A percentile compares a stretch with the other conserved stretches of the same genome.
Conservation (phyloP, 2,797 vertebrate genomes). For the Taeniopygia guttata region DNA sequence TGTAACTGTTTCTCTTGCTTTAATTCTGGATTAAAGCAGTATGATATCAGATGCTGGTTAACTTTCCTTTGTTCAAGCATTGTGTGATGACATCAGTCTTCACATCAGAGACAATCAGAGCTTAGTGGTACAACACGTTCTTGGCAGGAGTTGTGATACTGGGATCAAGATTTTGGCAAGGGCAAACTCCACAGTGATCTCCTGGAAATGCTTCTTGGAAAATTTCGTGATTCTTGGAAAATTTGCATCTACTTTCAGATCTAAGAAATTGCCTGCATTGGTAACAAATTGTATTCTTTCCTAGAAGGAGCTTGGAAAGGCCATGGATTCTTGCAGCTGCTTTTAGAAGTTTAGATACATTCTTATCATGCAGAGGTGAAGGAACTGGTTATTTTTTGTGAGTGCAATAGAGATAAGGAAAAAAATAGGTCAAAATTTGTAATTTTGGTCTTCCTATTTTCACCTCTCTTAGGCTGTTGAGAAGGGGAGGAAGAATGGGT, state of each 20-base stretch:
- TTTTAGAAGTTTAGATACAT: not conserved
- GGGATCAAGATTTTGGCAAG: not conserved
- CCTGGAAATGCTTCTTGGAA: not conserved
- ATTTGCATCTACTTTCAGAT: not conserved
- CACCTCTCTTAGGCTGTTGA: not conserved
- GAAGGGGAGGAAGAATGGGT: not conserved
- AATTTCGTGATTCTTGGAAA: not conserved
- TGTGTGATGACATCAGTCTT: slow-evolving; percentile 1
- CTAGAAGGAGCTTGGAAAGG: not conserved
- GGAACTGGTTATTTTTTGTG: not conserved
- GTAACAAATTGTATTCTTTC: not conserved
- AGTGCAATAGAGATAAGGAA: not conserved
- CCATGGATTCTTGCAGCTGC: not conserved
- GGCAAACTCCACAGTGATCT: not conserved
- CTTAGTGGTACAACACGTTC: not conserved
- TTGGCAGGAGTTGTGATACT: not conserved
- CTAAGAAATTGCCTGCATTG: not conserved
- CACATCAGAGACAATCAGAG: not conserved
- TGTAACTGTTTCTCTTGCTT: not conserved
- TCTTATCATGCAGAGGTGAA: not conserved
- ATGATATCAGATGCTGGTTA: not conserved
- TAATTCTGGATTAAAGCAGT: not conserved
- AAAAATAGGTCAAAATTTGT: not conserved
- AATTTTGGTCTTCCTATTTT: not conserved
- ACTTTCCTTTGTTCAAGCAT: not conserved